A percentile compares a stretch with the other conserved stretches of the same genome.
Conservation (phyloP, 2,113 vertebrate genomes). For the Tricholaema leucomelas region DNA sequence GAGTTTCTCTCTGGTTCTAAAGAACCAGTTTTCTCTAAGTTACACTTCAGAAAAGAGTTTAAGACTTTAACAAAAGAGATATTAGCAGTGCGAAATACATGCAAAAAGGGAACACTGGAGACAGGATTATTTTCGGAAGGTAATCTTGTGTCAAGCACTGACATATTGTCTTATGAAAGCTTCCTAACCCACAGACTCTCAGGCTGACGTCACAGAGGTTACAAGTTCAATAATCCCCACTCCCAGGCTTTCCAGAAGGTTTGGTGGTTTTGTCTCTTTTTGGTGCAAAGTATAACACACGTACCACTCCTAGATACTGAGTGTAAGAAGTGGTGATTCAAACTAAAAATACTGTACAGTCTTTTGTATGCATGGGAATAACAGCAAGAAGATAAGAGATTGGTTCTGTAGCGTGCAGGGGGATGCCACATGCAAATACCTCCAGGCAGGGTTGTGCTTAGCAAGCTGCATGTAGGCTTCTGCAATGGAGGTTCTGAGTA, state of each 20-base stretch:
- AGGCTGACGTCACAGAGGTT: neutral
- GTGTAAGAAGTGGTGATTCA: neutral
- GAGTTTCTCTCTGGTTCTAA: neutral
- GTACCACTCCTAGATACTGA: neutral
- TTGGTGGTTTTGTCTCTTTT: neutral
- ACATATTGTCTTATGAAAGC: neutral
- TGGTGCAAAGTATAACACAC: neutral
- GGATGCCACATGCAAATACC: neutral
- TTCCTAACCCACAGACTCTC: neutral
- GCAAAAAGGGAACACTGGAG: neutral
- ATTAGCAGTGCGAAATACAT: neutral
- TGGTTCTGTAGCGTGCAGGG: fast-evolving
- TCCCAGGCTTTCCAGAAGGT: neutral
- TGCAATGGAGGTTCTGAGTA: neutral
- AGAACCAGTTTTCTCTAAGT: neutral
- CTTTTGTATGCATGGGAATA: neutral
- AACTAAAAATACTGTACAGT: neutral
- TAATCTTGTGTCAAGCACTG: neutral
- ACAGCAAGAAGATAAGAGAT: neutral
- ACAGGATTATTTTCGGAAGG: neutral
- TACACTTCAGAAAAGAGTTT: neutral
- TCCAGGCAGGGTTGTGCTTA: neutral
- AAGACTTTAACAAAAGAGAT: neutral
- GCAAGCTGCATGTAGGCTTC: neutral
- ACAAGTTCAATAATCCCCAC: neutral